Evolutionary conservation across 2,888 invertebrate genomes (phyloP), one percentile per base, ranked within the genome.

Genomic region (Phortica okadai): DNA sequence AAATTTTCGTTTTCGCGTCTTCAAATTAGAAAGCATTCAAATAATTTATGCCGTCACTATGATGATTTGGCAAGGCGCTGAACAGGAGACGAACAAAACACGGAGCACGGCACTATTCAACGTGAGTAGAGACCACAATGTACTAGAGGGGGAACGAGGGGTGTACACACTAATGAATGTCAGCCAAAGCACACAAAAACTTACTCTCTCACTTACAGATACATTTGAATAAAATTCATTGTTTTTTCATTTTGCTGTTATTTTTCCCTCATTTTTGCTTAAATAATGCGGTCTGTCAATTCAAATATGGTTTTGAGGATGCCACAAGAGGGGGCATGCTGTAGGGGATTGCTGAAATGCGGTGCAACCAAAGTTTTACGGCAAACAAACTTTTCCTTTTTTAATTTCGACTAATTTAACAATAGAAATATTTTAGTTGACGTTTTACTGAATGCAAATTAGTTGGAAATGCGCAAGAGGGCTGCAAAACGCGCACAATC

Each of bases 191-290:
- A 50, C 76, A 79, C 76, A 74, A 66, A 66, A 67, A 67, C 67
- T 44, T 67, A 44, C 67, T 50, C 50, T 11, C 50, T 50, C 50
- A 14, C 50, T 14, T 50, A 10, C 66, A 86, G 83, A 85, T 85
- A 84, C 87, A 85, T 83, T 85, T 87, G 83, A 85, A 87, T 85
- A 79, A 59, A 79, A 85, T 82, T 33, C 33, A 33, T 33, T 33
- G 33, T 33, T 33, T 33, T 33, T 33, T 33, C 33, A 33, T 33
- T 33, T 33, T 5, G 14, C 8, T 50, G 2, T 50, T 50, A 50
- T 11, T 50, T 50, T 14, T 6, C 14, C 10, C 50, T 50, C 0
- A 33, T 33, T 33, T 85, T 86, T 83, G 80, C 84, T 85, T 85
- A 59, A 86, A 83, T 81, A 82, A 81, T 80, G 74, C 80, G 76